Conservation (phyloP, 1,140 invertebrate genomes). For the Phymastichus coffea region DNA sequence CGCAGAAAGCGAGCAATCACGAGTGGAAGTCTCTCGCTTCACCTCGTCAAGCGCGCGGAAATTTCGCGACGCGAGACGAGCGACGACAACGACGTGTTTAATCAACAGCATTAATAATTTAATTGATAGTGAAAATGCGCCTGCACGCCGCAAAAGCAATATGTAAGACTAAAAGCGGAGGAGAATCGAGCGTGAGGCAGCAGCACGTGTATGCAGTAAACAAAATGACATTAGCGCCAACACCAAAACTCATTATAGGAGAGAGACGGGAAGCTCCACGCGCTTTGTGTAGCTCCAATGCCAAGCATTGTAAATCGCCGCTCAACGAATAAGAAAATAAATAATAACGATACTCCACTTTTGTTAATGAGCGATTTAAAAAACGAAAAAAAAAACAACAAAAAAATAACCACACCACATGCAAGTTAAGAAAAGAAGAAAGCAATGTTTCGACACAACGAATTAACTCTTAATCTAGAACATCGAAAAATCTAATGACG, state of each 20-base stretch:
- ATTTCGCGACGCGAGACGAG: no score
- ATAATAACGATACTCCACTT: constrained; percentile 44
- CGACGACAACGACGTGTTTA: no score
- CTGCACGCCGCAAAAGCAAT: constrained; percentile 21
- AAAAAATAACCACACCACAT: neutral
- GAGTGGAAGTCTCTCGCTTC: no score
- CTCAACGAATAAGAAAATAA: constrained; percentile 20
- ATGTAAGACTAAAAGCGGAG: constrained; percentile 18
- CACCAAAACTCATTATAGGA: no score
- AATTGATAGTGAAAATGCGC: no score
- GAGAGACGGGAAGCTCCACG: no score
- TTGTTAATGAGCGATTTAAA: neutral
- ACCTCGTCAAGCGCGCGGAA: no score
- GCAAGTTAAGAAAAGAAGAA: constrained; percentile 34
- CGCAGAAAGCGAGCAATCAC: no score
- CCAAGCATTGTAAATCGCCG: constrained; percentile 10
- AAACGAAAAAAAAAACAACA: neutral
- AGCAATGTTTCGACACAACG: constrained; percentile 60
- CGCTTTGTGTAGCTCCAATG: constrained; percentile 26
- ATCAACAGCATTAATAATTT: no score
- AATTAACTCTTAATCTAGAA: constrained; percentile 45
- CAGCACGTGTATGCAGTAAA: neutral
- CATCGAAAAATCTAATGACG: constrained; percentile 43
- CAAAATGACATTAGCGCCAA: constrained; percentile 28
- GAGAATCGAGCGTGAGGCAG: neutral